phyloP scores from a whole-genome alignment of 2,888 invertebrate genomes.

The Brachyptera risi region DNA sequence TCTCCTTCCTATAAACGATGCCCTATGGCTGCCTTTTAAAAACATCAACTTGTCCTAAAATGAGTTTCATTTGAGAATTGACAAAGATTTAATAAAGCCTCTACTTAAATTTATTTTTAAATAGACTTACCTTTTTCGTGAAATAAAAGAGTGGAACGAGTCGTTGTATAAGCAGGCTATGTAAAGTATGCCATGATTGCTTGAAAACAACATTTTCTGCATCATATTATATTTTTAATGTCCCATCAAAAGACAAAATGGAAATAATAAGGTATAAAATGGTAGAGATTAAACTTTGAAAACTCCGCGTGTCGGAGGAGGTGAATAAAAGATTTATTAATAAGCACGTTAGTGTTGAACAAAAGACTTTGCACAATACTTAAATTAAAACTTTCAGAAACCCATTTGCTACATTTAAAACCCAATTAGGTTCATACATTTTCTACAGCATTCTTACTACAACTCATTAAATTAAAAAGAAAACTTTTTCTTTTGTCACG shows the following conservation, averaged over 20 bases:
- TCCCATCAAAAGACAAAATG: conserved; percentile 30
- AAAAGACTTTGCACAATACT: conserved; percentile 11
- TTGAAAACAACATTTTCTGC: conserved; percentile 29
- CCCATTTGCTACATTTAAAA: not conserved
- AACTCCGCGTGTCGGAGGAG: conserved; percentile 18
- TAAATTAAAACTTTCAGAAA: conserved; percentile 25
- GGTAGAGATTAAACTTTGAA: conserved; percentile 28
- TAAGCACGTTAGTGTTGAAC: conserved; percentile 23
- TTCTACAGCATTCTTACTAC: not conserved
- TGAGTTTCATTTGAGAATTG: conserved; percentile 36
- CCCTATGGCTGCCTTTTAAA: conserved; percentile 34
- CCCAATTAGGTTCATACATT: not conserved
- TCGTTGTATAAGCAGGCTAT: conserved; percentile 11
- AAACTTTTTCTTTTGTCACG: too few species aligned
- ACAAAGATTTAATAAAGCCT: conserved; percentile 35
- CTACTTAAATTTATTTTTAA: conserved; percentile 26
- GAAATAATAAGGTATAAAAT: conserved; percentile 28
- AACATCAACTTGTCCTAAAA: conserved; percentile 35
- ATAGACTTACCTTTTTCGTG: conserved; percentile 18
- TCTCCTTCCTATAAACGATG: conserved; percentile 32
- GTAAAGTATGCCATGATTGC: conserved; percentile 25
- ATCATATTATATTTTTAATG: conserved; percentile 31
- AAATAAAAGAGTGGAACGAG: conserved; percentile 17
- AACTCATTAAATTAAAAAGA: too few species aligned
- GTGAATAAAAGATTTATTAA: conserved; percentile 29